Base-by-base conservation (phyloP, 1,140 invertebrate species). In the Cardiocondyla obscurior region DNA sequence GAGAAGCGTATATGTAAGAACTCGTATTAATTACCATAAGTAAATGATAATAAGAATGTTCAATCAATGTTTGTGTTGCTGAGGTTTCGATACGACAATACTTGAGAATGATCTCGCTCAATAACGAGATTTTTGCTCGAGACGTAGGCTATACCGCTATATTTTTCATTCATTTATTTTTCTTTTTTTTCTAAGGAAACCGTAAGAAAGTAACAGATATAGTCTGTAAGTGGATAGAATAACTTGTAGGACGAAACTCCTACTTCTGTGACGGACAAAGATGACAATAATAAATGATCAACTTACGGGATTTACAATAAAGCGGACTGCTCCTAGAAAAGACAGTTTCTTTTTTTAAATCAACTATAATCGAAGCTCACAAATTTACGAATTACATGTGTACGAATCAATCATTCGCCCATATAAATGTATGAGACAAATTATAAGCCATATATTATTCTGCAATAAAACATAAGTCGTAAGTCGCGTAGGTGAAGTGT, bases 201-300 rank as follows among this genome's bases (percentile, higher is more conserved):
- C 58, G 7, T 82, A 77, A 70, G 70, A 84, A 74, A 84, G 77
- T 81, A 67, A 77, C 46, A 77, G 69, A 85, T 82, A 62, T 84
- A 91, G 82, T 46, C 67, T 39, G 55, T 91, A 91, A 90, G 88
- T 67, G 88, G 88, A 90, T 88, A 55, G n/a, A n/a, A n/a, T n/a
- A n/a, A n/a, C n/a, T n/a, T n/a, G n/a, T n/a, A n/a, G n/a, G n/a
- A n/a, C n/a, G n/a, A 90, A 90, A 90, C 83, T 89, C 88, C 89
- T 89, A 90, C 89, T 89, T 89, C 88, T 91, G 90, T 90, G 85
- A 89, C n/a, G n/a, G n/a, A n/a, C n/a, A n/a, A n/a, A n/a, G n/a
- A 89, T 49, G 87, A 89, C 89, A 90, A 91, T 90, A 91, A 91
- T 90, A 90, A 82, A 69, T 49, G 46, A 73, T 39, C 62, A 73